Conservation (phyloP, 2,888 invertebrate genomes). For the Cheilosia pagana region DNA sequence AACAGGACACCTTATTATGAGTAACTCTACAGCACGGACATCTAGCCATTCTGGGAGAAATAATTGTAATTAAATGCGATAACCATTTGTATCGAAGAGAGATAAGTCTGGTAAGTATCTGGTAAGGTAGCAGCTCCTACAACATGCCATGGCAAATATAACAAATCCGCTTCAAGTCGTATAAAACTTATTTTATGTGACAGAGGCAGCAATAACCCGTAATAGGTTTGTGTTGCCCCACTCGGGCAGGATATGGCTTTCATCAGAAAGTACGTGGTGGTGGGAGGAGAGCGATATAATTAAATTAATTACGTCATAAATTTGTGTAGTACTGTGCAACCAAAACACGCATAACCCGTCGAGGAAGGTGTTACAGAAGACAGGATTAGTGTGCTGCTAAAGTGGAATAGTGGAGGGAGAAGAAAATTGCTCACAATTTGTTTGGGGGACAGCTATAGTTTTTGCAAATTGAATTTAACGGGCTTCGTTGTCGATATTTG, state of each 20-base stretch:
- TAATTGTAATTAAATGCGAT: constrained; percentile 61
- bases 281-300: constrained; percentile 21
- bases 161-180: constrained; percentile 60
- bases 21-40: constrained; percentile 19
- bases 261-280: constrained; percentile 3
- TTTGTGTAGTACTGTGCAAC: constrained; percentile 38
- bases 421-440: not conserved
- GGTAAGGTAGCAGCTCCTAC: constrained; percentile 16
- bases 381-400: constrained; percentile 19
- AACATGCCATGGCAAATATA: constrained; percentile 36
- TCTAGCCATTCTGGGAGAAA: constrained; percentile 16
- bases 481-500: not conserved
- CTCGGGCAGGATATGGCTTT: constrained; percentile 20
- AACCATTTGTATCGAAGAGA: constrained; percentile 57
- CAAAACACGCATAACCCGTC: constrained; percentile 21
- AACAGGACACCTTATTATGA: not conserved
- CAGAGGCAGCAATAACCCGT: constrained; percentile 59
- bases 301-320: constrained; percentile 63
- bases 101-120: constrained; percentile 46
- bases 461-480: constrained; percentile 14
- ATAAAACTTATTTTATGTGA: constrained; percentile 66
- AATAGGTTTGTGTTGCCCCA: constrained; percentile 50
- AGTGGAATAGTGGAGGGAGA: constrained; percentile 1
- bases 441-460: not conserved
- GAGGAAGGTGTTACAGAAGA: constrained; percentile 29